Conservation (phyloP, 2,113 vertebrate genomes). For the Erpornis zantholeuca region DNA sequence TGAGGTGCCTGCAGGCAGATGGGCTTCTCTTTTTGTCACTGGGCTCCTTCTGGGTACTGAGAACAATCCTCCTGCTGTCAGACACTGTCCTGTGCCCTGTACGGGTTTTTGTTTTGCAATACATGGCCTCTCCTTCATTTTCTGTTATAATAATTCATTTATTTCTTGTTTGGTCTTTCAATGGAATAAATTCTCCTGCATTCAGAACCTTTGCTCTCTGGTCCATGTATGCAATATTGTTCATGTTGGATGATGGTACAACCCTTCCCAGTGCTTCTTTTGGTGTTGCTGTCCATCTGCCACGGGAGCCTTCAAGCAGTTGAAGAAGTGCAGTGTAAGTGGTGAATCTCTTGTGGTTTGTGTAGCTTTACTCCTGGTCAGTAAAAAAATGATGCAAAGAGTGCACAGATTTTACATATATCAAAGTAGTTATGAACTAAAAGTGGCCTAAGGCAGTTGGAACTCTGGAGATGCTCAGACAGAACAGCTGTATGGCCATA, state of each 20-base stretch:
- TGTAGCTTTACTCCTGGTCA: not conserved
- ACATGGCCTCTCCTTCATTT: not conserved
- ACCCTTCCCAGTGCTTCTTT: not conserved
- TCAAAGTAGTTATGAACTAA: not conserved
- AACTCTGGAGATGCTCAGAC: not conserved
- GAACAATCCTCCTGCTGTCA: not conserved
- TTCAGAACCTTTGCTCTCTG: not conserved
- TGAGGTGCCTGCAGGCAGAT: not conserved
- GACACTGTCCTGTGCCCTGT: not conserved
- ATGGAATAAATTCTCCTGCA: not conserved
- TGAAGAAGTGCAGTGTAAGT: not conserved
- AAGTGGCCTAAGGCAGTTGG: fast-evolving
- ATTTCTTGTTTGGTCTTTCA: not conserved
- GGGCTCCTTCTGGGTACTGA: not conserved
- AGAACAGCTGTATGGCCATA: not conserved
- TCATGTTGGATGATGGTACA: not conserved
- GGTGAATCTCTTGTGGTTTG: not conserved
- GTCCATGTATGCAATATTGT: not conserved
- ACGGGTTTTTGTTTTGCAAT: not conserved
- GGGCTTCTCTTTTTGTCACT: not conserved
- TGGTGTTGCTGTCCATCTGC: not conserved
- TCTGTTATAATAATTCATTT: not conserved
- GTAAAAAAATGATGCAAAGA: not conserved
- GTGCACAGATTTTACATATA: not conserved
- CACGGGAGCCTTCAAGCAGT: not conserved